Base-by-base conservation (phyloP, 2,888 invertebrate genomes). In the Sesia apiformis region DNA sequence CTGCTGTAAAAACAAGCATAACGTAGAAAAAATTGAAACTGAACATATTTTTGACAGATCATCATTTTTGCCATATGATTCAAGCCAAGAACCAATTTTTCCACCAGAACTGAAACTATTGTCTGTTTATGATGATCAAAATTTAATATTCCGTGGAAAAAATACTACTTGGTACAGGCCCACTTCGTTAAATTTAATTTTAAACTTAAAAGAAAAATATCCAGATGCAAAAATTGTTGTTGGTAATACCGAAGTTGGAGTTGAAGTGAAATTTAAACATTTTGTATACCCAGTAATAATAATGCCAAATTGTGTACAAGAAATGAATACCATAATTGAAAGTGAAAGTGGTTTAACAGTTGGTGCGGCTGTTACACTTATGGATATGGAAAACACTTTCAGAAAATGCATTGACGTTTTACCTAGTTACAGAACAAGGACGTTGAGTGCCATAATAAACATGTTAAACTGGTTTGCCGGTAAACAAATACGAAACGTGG, bases 381-480 rank as follows among this genome's bases (percentile, higher is more conserved):
- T 92, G 67, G 93, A 95, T 52, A 86, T 98, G 69, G 94, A 97
- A 72, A 83, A 91, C 3, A 83, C 82, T 43, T 87, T 97, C 3
- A 90, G 81, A 56, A 72, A 90, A 53, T 90, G 92, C 65, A 93
- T 96, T 38, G 75, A 90, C 23, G 74, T 68, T 38, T 74, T 91
- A 58, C 90, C 91, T 57, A 92, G 91, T 63, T 71, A 90, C 59
- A 92, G 92, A 78, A 94, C 94, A 4, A 90, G 93, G 66, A 90
- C 94, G 53, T 93, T 94, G 61, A 85, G 81, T 64, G 92, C 94
- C 42, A 92, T 96, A 42, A 89, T 94, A 0, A 91, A 95, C 54
- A 98, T 98, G 95, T 85, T 98, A 52, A 93, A 96, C 73, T 97
- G 95, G 93, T 98, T 98, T 90, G 98, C 97, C 51, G 97, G 98